phyloP scores from a whole-genome alignment of 2,113 vertebrate genomes.

The Electrona antarctica region DNA sequence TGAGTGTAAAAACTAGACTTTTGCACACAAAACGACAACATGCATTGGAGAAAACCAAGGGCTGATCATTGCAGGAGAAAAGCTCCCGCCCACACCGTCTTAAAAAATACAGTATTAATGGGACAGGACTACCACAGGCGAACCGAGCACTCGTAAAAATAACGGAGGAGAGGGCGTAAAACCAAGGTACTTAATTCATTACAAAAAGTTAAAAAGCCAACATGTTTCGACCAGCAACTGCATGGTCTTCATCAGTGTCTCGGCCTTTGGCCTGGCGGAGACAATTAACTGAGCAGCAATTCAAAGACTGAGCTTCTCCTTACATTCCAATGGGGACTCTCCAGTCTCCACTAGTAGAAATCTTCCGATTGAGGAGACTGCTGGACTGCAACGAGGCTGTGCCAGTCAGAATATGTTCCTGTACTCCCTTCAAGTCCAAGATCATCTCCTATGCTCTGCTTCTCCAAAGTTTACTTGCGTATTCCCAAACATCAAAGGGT shows the following conservation, averaged over 20 bases:
- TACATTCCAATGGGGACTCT: slow-evolving; percentile 42
- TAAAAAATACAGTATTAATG: slow-evolving; percentile 11
- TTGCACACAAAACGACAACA: too few species aligned
- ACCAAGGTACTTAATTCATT: too few species aligned
- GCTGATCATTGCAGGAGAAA: too few species aligned
- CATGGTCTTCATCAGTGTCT: too few species aligned
- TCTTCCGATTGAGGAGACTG: slow-evolving; percentile 58
- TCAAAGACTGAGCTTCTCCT: slow-evolving; percentile 60
- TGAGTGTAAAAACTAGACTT: too few species aligned
- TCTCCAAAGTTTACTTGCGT: slow-evolving; percentile 9
- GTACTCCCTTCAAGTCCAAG: slow-evolving; percentile 41
- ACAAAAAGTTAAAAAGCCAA: too few species aligned
- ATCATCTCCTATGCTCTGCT: slow-evolving; percentile 36
- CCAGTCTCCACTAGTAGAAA: slow-evolving; percentile 40
- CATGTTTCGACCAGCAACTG: too few species aligned
- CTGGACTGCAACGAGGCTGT: slow-evolving; percentile 27
- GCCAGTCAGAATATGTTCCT: slow-evolving; percentile 11
- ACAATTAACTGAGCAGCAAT: slow-evolving; percentile 39
- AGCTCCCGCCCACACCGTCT: slow-evolving; percentile 5
- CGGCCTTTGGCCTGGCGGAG: too few species aligned
- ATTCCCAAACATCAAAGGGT: slow-evolving; percentile 49
- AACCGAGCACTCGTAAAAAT: too few species aligned
- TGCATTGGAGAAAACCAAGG: too few species aligned
- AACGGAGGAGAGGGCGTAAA: too few species aligned
- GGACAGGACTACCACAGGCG: too few species aligned